phyloP scores from a whole-genome alignment of 2,888 invertebrate genomes.

The Plusia festucae region DNA sequence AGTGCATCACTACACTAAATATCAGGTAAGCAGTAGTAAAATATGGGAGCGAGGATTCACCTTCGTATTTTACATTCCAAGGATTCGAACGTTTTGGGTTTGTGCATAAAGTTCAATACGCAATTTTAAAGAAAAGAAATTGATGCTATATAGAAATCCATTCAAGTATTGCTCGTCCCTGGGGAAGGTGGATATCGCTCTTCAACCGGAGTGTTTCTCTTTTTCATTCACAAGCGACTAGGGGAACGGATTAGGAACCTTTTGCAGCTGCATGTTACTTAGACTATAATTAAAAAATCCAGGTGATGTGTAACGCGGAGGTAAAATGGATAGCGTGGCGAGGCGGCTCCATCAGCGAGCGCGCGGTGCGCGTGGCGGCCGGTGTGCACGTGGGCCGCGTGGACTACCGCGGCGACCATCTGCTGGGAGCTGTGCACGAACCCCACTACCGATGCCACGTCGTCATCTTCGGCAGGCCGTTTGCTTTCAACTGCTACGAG shows the following conservation, averaged over 20 bases:
- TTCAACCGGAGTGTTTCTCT: no score
- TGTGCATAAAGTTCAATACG: not conserved
- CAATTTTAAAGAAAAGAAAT: not conserved
- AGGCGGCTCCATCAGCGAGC: constrained; percentile 61
- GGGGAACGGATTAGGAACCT: no score
- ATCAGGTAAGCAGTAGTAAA: constrained; percentile 80
- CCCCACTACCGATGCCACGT: constrained; percentile 78
- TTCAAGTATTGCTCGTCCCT: no score
- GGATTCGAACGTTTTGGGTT: not conserved
- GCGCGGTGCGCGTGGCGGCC: constrained; percentile 71
- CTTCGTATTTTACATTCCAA: no score
- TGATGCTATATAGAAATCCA: no score
- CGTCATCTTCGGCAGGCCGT: constrained; percentile 77
- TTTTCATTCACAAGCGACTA: no score
- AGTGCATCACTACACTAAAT: constrained; percentile 78
- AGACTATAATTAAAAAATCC: not conserved
- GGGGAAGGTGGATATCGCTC: no score
- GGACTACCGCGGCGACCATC: constrained; percentile 68
- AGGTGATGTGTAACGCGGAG: constrained; percentile 82
- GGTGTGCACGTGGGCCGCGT: constrained; percentile 72
- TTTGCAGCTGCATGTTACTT: not conserved
- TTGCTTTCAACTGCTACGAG: constrained; percentile 84
- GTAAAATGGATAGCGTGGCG: constrained; percentile 76
- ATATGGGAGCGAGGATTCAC: no score
- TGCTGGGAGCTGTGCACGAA: constrained; percentile 70